A percentile compares a stretch with the other conserved stretches of the same genome.
These are phyloP conservation scores for Catharus fuscescens DNA, from an alignment of 2,113 vertebrate species.

Conservation along the genomic window DNA sequence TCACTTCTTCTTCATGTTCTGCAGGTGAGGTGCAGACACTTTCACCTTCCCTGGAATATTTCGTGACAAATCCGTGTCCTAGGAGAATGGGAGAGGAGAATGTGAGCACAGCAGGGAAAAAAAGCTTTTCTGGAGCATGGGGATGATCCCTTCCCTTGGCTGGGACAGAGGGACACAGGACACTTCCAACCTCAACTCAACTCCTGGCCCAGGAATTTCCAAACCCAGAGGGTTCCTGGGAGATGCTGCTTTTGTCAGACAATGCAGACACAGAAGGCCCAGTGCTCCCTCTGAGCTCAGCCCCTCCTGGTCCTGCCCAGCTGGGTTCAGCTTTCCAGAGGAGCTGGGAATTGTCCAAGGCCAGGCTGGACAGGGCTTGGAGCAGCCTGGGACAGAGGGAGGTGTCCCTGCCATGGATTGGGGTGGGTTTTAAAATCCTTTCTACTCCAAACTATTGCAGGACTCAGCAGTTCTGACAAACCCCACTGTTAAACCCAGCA, in stretches of 20 bases:
- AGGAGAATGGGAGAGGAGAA: background rate
- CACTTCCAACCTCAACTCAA: background rate
- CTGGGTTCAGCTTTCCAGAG: background rate
- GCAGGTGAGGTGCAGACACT: slow-evolving; percentile 93
- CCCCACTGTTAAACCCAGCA: rapidly evolving
- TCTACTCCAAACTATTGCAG: background rate
- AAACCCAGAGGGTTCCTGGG: rapidly evolving
- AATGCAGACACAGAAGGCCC: background rate
- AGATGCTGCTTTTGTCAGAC: background rate
- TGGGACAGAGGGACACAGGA: background rate
- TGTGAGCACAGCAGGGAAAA: rapidly evolving
- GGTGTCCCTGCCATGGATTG: background rate
- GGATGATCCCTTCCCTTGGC: too few relatives aligned
- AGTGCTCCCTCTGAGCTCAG: background rate
- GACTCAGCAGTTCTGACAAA: too few relatives aligned
- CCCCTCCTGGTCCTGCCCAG: background rate
- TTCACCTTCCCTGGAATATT: slow-evolving; percentile 98
- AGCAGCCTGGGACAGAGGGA: background rate
- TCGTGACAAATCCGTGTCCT: slow-evolving; percentile 93
- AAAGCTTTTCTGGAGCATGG: background rate
- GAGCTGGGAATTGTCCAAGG: background rate
- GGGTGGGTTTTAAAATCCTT: background rate
- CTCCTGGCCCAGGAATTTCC: background rate
- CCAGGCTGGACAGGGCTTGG: rapidly evolving
- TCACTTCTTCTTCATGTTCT: slow-evolving; percentile 90